phyloP scores from a whole-genome alignment of 1,140 invertebrate species.

The Nautilus pompilius region DNA sequence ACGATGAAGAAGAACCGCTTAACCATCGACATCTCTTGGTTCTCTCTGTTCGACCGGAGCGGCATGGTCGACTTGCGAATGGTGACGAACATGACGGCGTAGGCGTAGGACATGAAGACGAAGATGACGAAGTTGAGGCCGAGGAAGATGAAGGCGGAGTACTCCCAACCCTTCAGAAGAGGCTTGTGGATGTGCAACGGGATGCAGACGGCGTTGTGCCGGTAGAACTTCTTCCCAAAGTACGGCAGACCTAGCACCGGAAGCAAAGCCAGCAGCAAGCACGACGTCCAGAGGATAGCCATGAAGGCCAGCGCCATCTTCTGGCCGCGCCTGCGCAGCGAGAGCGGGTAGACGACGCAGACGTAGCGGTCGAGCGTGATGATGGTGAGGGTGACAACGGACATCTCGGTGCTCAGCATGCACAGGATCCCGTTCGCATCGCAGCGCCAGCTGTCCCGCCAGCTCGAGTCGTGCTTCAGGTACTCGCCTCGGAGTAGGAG shows the following conservation, averaged over 20 bases:
- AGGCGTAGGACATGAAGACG: slow-evolving; percentile 54
- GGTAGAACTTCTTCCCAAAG: slow-evolving; percentile 55
- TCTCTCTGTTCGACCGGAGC: slow-evolving; percentile 61
- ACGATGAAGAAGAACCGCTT: slow-evolving; percentile 49
- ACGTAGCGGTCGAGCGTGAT: slow-evolving; percentile 72
- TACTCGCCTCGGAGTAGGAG: slow-evolving; percentile 65
- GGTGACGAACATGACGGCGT: slow-evolving; percentile 60
- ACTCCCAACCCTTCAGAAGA: slow-evolving; percentile 53
- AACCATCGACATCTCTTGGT: slow-evolving; percentile 58
- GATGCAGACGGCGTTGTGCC: slow-evolving; percentile 52
- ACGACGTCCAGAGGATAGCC: slow-evolving; percentile 65
- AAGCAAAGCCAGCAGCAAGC: slow-evolving; percentile 64
- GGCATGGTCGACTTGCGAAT: slow-evolving; percentile 65
- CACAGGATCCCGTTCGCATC: slow-evolving; percentile 35
- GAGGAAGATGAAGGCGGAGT: slow-evolving; percentile 52
- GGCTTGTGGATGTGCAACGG: slow-evolving; percentile 51
- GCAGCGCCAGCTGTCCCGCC: slow-evolving; percentile 66
- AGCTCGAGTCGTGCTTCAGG: slow-evolving; percentile 63
- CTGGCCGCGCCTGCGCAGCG: slow-evolving; percentile 16
- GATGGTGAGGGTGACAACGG: slow-evolving; percentile 71
- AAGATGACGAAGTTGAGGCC: slow-evolving; percentile 54
- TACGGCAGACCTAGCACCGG: slow-evolving; percentile 65
- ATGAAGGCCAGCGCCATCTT: slow-evolving; percentile 60
- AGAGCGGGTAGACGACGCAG: slow-evolving; percentile 67
- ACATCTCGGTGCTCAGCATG: slow-evolving; percentile 59